A percentile compares a stretch with the other conserved stretches of the same genome.
These are phyloP conservation scores for Zaprionus nigranus DNA, from an alignment of 1,140 invertebrate species.

Conservation along the genomic window DNA sequence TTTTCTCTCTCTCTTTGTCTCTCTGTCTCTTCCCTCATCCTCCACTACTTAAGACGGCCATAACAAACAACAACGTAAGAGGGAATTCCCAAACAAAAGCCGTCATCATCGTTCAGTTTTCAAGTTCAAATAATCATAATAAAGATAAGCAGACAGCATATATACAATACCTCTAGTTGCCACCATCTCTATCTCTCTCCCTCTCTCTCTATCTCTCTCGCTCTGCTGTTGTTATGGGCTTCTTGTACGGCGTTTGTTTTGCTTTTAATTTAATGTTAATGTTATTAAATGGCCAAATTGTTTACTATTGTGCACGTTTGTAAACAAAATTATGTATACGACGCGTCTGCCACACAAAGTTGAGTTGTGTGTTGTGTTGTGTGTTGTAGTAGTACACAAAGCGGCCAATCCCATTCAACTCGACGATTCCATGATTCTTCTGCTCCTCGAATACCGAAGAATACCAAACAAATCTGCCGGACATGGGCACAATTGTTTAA, in stretches of 20 bases:
- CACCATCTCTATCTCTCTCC: neutral
- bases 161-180: constrained; percentile 31
- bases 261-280: constrained; percentile 84
- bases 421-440: constrained; percentile 4
- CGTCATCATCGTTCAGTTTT: constrained; percentile 68
- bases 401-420: constrained; percentile 53
- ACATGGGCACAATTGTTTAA: constrained; percentile 71
- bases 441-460: constrained; percentile 34
- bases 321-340: constrained; percentile 83
- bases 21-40: neutral
- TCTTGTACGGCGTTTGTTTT: constrained; percentile 69
- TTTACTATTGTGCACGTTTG: constrained; percentile 80
- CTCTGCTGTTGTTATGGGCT: constrained; percentile 37
- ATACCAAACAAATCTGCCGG: constrained; percentile 52
- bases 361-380: constrained; percentile 33
- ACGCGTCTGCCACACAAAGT: constrained; percentile 55
- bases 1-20: neutral
- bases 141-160: constrained; percentile 72
- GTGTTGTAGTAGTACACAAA: constrained; percentile 48
- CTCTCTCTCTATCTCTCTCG: neutral
- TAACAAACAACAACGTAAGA: constrained; percentile 47
- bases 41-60: neutral
- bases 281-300: constrained; percentile 84
- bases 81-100: constrained; percentile 80
- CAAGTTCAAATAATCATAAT: constrained; percentile 83